Conservation (phyloP, 23 tunicate genomes). For the Trididemnum miniatum region DNA sequence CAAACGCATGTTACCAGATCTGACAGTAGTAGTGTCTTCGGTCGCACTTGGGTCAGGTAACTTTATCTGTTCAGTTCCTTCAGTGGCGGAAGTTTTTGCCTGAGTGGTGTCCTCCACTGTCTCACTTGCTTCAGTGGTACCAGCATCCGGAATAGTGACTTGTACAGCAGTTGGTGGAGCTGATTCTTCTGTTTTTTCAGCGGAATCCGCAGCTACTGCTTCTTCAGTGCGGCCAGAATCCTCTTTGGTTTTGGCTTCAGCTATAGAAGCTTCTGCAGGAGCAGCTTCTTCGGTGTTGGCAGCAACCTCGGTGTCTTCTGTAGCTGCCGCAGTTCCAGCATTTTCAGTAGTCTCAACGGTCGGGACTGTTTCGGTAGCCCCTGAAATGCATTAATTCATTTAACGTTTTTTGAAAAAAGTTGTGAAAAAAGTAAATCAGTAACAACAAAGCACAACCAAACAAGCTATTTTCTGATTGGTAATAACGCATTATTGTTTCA, state of each 20-base stretch:
- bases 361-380: neutral
- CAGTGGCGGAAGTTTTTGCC: neutral
- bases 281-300: neutral
- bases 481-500: too few relatives aligned
- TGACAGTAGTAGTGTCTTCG: slow-evolving; percentile 43
- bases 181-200: neutral
- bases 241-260: neutral
- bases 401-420: too few relatives aligned
- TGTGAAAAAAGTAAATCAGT: too few relatives aligned
- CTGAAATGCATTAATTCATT: neutral
- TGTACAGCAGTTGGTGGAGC: neutral
- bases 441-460: too few relatives aligned
- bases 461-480: too few relatives aligned
- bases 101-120: neutral
- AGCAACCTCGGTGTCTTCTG: neutral
- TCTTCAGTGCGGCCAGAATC: neutral
- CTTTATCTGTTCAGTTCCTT: slow-evolving; percentile 2
- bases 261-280: neutral
- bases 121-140: slow-evolving; percentile 2
- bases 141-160: slow-evolving; percentile 4
- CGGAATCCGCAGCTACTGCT: neutral
- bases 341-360: slow-evolving; percentile 11
- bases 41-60: slow-evolving; percentile 40
- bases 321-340: neutral
- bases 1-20: slow-evolving; percentile 32